Evolutionary conservation across 1,140 invertebrate genomes (phyloP).

Genomic region (Brachionus rotundiformis): DNA sequence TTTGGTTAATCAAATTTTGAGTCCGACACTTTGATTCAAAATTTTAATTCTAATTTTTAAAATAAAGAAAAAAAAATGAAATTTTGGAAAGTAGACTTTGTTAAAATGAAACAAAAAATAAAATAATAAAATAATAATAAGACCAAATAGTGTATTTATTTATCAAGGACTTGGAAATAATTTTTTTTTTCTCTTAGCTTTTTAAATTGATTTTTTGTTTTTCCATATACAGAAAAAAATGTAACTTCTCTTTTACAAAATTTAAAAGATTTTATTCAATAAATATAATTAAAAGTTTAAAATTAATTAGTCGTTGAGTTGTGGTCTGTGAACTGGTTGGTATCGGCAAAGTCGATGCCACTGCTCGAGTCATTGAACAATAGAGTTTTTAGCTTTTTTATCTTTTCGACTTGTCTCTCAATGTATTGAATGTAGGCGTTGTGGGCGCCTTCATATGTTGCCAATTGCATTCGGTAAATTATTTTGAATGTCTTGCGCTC

Average conservation of each 20-base stretch:
- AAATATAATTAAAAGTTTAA: neutral
- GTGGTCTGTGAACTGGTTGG: neutral
- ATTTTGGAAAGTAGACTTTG: conserved; percentile 19
- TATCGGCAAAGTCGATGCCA: neutral
- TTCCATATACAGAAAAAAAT: no score
- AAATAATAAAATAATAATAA: neutral
- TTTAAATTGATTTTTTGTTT: neutral
- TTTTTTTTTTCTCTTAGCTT: neutral
- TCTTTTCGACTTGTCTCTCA: conserved; percentile 48
- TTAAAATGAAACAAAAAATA: neutral
- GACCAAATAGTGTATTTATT: neutral
- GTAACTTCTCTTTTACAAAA: conserved; percentile 3
- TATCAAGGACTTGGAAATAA: conserved; percentile 6
- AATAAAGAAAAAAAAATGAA: neutral
- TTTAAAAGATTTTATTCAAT: conserved; percentile 17
- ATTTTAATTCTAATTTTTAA: neutral
- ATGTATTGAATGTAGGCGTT: conserved; percentile 50
- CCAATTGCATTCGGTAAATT: conserved; percentile 50
- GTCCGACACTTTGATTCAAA: neutral
- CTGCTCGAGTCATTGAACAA: conserved; percentile 45
- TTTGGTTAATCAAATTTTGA: neutral
- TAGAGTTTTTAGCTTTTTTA: conserved; percentile 26
- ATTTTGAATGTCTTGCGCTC: conserved; percentile 51
- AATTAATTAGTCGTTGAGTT: neutral
- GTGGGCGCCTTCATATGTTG: conserved; percentile 41